A percentile compares a stretch with the other conserved stretches of the same genome.
These are phyloP conservation scores for Brachionus paranguensis DNA, from an alignment of 1,140 invertebrate species.

Conservation along the genomic window DNA sequence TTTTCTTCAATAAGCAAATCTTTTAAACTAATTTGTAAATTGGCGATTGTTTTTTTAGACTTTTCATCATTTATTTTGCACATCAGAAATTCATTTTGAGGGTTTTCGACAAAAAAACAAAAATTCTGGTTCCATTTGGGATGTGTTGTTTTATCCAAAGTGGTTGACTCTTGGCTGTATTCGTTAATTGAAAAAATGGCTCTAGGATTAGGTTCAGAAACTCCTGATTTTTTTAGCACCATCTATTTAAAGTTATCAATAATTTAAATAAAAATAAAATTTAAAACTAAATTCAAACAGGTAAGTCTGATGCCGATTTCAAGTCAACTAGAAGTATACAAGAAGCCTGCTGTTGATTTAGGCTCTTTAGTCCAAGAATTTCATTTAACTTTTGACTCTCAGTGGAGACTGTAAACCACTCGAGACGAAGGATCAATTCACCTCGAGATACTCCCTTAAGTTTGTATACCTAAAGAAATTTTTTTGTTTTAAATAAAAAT, in stretches of 20 bases:
- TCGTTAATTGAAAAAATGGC: conserved; percentile 49
- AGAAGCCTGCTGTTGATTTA: conserved; percentile 41
- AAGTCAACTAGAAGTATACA: conserved; percentile 71
- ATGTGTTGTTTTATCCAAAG: conserved; percentile 55
- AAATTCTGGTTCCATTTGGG: conserved; percentile 69
- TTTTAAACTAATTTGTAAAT: neutral
- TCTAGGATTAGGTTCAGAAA: conserved; percentile 53
- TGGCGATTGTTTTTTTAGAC: neutral
- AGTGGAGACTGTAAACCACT: conserved; percentile 74
- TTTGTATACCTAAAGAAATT: conserved; percentile 72
- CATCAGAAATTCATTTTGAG: conserved; percentile 71
- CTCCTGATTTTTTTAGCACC: neutral
- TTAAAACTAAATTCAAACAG: conserved; percentile 62
- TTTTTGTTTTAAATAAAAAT: neutral
- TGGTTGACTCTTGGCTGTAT: conserved; percentile 45
- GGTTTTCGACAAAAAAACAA: conserved; percentile 80
- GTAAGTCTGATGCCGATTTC: conserved; percentile 80
- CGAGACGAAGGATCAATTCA: conserved; percentile 75
- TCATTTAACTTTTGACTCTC: conserved; percentile 54
- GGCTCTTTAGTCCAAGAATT: conserved; percentile 47
- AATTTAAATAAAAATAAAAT: neutral
- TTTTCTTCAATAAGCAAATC: conserved; percentile 4
- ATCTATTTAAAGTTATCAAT: neutral
- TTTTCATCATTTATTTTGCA: conserved; percentile 25
- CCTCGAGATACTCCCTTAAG: conserved; percentile 88